Evolutionary conservation across 92 coral and sea anemone species (phyloP), one percentile per base, ranked within the genome.

Genomic region (Heliopora coerulea): DNA sequence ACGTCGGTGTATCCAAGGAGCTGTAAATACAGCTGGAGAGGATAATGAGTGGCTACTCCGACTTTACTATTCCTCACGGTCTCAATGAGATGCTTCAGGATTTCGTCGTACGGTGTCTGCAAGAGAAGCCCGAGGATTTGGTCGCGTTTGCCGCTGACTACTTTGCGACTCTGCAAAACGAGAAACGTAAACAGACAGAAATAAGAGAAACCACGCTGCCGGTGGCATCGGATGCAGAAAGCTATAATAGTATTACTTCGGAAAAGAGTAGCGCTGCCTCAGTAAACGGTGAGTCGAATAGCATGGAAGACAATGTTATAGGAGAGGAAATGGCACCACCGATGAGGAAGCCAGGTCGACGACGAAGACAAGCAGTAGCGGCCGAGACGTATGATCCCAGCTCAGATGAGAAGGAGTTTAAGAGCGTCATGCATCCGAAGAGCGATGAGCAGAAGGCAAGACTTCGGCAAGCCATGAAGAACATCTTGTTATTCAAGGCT

Each of bases 101-200:
- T 54, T 95, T 95, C 79, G 99, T 95, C 32, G 99, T 95, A 30
- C 87, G 88, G 85, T 95, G 99, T 35, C 84, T 95, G 80, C 87
- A 88, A 69, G 95, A 95, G 77, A 95, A 95, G 73, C 99, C 99
- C 8, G 90, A 81, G 57, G 96, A 95, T 78, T 58, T 95, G 32
- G 91, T 91, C 83, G 96, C 81, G 41, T 95, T 90, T 73, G 99
- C 99, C 29, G 99, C 96, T 28, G 99, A 95, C 48, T 91, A 95
- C 80, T 95, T 95, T 75, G 85, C 90, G 60, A 80, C 73, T 56
- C 37, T 81, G 59, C 84, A 85, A 66, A 83, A 83, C 50, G 83
- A 83, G 67, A 78, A 66, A 57, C 29, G 95, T 85, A 65, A 69
- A 59, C 79, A 67, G 24, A 59, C 0, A 5, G 59, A 46, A 10